These are phyloP conservation scores for Dipodomys merriami DNA, from an alignment of 2,113 vertebrate species.

Conservation along the genomic window DNA sequence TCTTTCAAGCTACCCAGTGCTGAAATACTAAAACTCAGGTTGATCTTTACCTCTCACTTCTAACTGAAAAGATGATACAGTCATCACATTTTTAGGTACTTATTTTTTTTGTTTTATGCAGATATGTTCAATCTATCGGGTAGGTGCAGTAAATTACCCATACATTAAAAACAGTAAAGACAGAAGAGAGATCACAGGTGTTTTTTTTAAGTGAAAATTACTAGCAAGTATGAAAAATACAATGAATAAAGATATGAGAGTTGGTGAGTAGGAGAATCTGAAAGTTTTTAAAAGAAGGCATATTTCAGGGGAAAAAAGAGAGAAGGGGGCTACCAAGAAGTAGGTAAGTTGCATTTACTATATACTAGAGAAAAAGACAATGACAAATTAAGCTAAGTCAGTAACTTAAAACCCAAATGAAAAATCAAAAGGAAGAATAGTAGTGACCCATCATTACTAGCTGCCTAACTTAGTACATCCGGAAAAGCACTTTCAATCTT, in stretches of 20 bases:
- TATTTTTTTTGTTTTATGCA: not conserved
- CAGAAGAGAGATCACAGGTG: not conserved
- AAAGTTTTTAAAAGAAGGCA: conserved; percentile 40
- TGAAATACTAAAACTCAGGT: not conserved
- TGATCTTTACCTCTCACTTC: not conserved
- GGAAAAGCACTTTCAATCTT: not conserved
- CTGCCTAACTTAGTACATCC: not conserved
- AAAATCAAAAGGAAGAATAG: not conserved
- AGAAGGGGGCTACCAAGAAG: not conserved
- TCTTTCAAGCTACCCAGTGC: not conserved
- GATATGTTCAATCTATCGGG: not conserved
- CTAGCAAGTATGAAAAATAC: not conserved
- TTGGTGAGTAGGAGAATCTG: not conserved
- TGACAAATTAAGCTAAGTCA: not conserved
- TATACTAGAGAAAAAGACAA: not conserved
- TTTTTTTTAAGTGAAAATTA: not conserved
- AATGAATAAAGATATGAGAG: not conserved
- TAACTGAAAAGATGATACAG: not conserved
- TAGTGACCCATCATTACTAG: not conserved
- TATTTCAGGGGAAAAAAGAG: conserved; percentile 40
- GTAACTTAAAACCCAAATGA: not conserved
- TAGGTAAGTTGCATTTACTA: not conserved
- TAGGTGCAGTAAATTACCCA: not conserved
- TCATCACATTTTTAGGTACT: not conserved
- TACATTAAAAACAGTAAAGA: not conserved